Evolutionary conservation across 2,888 invertebrate genomes (phyloP), one percentile per base, ranked within the genome.

Genomic region (Caenorhabditis angaria): DNA sequence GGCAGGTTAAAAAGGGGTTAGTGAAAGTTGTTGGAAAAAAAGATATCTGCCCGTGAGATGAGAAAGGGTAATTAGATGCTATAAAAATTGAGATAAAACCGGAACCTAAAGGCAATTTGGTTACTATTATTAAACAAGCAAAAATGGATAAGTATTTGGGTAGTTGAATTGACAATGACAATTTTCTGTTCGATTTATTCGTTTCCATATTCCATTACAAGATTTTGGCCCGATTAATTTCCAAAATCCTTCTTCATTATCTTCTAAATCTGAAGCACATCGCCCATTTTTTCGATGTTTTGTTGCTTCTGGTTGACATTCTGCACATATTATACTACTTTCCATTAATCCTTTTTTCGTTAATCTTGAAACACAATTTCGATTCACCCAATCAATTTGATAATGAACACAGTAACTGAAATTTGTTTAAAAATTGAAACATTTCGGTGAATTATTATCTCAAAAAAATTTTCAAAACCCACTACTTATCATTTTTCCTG

Each of bases 271-370:
- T 12, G 82, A 83, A 6, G 84, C 82, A 61, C 84, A 85, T 32
- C 68, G 54, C 28, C 65, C 67, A 12, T 67, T 73, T 22, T 80
- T 78, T 25, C 85, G 66, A 58, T 85, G 85, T 14, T 80, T 66
- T 59, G 81, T 82, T 10, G 85, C 85, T 69, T 85, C 82, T 29
- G 85, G 85, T 58, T 85, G 85, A 50, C 85, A 85, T 60, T 85
- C 85, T 4, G 83, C 85, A 61, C 85, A 85, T 41, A 85, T 83
- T 1, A 70, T 64, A 29, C 70, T 77, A 20, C 80, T 77, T 32
- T 69, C 63, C 2, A 68, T 55, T 8, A 81, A 59, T 12, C 74
- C 68, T 32, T 71, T 71, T 5, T 62, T 69, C 28, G 77, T 59
- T 2, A 66, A 58, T 18, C 70, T 67, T n/a, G 80, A 76, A 4